These are phyloP conservation scores for Aviceda subcristata DNA, from an alignment of 2,113 vertebrate species.

Conservation along the genomic window DNA sequence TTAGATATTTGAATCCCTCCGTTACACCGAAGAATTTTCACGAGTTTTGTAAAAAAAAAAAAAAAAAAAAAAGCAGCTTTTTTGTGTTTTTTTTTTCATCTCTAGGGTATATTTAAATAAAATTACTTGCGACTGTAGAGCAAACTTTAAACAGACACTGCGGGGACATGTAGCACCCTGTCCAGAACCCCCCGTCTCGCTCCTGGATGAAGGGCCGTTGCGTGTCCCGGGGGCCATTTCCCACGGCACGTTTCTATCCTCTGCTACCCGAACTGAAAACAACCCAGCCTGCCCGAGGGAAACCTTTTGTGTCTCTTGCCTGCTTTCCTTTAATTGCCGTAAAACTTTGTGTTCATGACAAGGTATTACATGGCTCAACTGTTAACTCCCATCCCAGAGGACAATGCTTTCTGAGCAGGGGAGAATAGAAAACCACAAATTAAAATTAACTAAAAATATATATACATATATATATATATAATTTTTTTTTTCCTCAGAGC, in stretches of 20 bases:
- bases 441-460: background rate
- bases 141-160: background rate
- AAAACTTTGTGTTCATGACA: background rate
- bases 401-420: background rate
- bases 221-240: background rate
- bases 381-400: background rate
- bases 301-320: background rate
- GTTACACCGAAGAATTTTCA: background rate
- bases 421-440: background rate
- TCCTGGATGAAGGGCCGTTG: background rate
- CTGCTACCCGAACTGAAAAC: background rate
- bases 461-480: background rate
- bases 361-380: background rate
- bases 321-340: background rate
- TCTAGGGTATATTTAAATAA: background rate
- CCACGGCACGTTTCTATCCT: background rate
- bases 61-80: background rate
- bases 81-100: background rate
- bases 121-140: background rate
- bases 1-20: background rate
- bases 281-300: background rate
- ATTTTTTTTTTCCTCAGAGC: background rate
- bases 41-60: background rate
- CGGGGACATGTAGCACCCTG: accelerated
- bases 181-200: accelerated